phyloP scores from a whole-genome alignment of 1,140 invertebrate genomes.

The Bombus balteatus region DNA sequence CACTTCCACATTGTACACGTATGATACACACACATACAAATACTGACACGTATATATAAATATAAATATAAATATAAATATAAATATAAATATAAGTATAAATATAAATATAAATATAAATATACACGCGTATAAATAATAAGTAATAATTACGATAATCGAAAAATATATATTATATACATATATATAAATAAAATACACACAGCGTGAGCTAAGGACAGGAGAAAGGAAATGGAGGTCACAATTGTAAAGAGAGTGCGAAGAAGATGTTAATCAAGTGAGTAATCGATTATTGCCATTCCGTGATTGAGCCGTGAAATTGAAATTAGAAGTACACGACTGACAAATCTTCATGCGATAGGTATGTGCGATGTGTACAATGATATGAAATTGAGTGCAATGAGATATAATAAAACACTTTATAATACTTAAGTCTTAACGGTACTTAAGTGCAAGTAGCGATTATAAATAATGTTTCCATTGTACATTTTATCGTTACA shows the following conservation, averaged over 20 bases:
- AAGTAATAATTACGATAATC: constrained; percentile 62
- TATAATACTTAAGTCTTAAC: constrained; percentile 24
- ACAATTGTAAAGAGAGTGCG: constrained; percentile 55
- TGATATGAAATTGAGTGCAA: constrained; percentile 13
- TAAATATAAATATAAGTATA: constrained; percentile 62
- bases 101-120: constrained; percentile 54
- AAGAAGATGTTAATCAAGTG: constrained; percentile 53
- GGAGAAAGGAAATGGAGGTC: constrained; percentile 31
- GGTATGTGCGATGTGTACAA: constrained; percentile 30
- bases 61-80: constrained; percentile 53
- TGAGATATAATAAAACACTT: constrained; percentile 20
- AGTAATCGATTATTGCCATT: constrained; percentile 55
- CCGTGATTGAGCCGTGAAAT: constrained; percentile 45
- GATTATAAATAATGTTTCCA: not conserved
- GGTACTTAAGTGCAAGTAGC: constrained; percentile 8
- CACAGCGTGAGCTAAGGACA: constrained; percentile 21
- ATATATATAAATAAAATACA: constrained; percentile 41
- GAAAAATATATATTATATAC: constrained; percentile 39
- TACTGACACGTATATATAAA: constrained; percentile 54
- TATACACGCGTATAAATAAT: constrained; percentile 60
- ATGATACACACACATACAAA: constrained; percentile 35
- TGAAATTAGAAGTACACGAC: constrained; percentile 21
- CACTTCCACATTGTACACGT: constrained; percentile 59
- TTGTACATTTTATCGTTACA: constrained; percentile 22
- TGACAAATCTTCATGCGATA: constrained; percentile 7